Conservation (phyloP, 2,888 invertebrate genomes). For the Neoscelio sp. region DNA sequence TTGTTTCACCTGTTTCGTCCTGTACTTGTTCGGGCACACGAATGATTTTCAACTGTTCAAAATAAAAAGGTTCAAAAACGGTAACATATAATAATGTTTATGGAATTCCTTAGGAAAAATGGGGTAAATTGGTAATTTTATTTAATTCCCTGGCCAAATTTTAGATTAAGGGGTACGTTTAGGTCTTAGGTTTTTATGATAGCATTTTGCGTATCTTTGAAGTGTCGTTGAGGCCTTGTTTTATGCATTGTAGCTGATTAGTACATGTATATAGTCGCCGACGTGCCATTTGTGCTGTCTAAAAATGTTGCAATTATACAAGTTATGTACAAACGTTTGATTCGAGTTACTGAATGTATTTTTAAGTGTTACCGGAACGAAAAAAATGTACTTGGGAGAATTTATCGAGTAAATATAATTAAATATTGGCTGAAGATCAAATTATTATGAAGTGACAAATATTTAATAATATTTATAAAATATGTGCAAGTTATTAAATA, state of each 20-base stretch:
- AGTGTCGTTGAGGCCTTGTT: constrained; percentile 31
- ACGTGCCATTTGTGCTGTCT: constrained; percentile 53
- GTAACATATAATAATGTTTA: too few relatives aligned
- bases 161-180: neutral
- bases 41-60: too few relatives aligned
- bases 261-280: constrained; percentile 51
- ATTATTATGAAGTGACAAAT: too few relatives aligned
- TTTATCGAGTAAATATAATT: too few relatives aligned
- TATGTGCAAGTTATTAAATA: too few relatives aligned
- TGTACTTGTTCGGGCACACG: too few relatives aligned
- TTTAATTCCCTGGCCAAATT: constrained; percentile 1
- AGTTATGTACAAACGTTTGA: constrained; percentile 3
- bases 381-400: too few relatives aligned
- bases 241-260: constrained; percentile 21
- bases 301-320: constrained; percentile 25
- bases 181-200: neutral
- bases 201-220: neutral
- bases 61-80: too few relatives aligned
- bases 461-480: too few relatives aligned
- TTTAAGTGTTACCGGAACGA: neutral
- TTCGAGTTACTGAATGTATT: neutral
- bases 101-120: too few relatives aligned
- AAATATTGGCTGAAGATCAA: too few relatives aligned
- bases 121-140: too few relatives aligned
- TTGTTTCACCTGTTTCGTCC: neutral